Percentiles rank a stretch among this genome's conserved stretches.
These are phyloP conservation scores for Phaonia tiefii DNA, from an alignment of 2,888 invertebrate species.

Conservation along the genomic window DNA sequence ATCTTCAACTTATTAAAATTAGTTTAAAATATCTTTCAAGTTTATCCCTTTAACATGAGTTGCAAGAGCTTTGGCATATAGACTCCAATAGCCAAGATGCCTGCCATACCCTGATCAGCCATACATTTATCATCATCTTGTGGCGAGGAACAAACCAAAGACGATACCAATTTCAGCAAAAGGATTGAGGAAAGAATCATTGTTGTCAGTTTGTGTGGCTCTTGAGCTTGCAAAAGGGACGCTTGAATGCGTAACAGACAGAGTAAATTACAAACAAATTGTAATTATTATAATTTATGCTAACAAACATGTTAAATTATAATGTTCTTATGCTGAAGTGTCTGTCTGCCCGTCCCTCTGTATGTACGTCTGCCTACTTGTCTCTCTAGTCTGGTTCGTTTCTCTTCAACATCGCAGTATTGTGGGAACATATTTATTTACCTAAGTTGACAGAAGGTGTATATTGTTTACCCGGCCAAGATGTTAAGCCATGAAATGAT, in stretches of 20 bases:
- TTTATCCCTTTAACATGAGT: conserved; percentile 42
- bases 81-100: neutral
- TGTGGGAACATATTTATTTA: conserved; percentile 56
- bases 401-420: conserved; percentile 25
- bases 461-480: conserved; percentile 28
- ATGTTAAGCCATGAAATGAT: conserved; percentile 34
- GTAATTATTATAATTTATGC: conserved; percentile 66
- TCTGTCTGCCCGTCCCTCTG: neutral
- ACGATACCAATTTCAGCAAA: neutral
- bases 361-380: too few species aligned
- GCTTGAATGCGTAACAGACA: conserved; percentile 64
- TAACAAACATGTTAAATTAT: conserved; percentile 64
- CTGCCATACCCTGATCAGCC: neutral
- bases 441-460: conserved; percentile 55
- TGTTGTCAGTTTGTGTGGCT: neutral
- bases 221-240: conserved; percentile 34
- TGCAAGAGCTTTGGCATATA: neutral
- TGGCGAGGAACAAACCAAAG: neutral
- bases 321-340: conserved; percentile 42
- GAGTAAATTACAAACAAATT: conserved; percentile 64
- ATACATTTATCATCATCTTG: conserved; percentile 30
- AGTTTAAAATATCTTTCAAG: conserved; percentile 39
- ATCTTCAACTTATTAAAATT: conserved; percentile 55
- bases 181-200: neutral
- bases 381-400: conserved; percentile 28